Base-by-base conservation (phyloP, 2,797 vertebrate species). In the Hemibagrus guttatus region DNA sequence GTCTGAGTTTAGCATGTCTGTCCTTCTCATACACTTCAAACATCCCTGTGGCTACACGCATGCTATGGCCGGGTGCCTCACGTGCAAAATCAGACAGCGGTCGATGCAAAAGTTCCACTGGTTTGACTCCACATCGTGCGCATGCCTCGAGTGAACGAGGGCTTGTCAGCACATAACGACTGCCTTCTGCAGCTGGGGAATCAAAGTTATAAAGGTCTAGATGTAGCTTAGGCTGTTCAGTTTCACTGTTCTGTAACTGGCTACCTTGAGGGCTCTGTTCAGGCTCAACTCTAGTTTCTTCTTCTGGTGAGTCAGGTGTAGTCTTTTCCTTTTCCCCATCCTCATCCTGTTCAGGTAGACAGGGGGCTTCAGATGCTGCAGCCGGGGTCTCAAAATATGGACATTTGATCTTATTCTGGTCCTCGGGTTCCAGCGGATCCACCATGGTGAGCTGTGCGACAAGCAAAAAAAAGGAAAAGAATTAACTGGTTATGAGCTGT, bases 181-280 rank as follows among this genome's bases (percentile, higher is more conserved):
- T 99, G 91, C 97, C 97, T 92, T 99, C 98, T 0, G 98, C 98
- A 19, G 93, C 96, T 0, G 97, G 95, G 0, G 96, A 96, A 93
- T 98, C 97, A 84, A 99, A 99, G 95, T 99, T 99, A 93, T 96
- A 98, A 74, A 99, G 96, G 88, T 99, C 98, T 92, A 99, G 93
- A 92, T 99, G 97, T 89, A 99, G 75, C 91, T 98, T 95, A 1
- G 96, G 96, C 0, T 84, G 81, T 72, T 96, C 94, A 72, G 92
- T 88, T 61, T 96, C 96, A 71, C 92, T 92, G 49, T 90, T 89
- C 42, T 87, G 91, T 74, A 91, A 6, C 86, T 84, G 91, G 63
- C 87, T 81, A 14, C 82, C 84, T 1, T 88, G 84, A 89, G 91
- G 42, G 83, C 78, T 23, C 80, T 78, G 74, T 66, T 88, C 87